A percentile compares a stretch with the other conserved stretches of the same genome.
Conservation (phyloP, 2,113 vertebrate species). For the Antidorcas marsupialis region DNA sequence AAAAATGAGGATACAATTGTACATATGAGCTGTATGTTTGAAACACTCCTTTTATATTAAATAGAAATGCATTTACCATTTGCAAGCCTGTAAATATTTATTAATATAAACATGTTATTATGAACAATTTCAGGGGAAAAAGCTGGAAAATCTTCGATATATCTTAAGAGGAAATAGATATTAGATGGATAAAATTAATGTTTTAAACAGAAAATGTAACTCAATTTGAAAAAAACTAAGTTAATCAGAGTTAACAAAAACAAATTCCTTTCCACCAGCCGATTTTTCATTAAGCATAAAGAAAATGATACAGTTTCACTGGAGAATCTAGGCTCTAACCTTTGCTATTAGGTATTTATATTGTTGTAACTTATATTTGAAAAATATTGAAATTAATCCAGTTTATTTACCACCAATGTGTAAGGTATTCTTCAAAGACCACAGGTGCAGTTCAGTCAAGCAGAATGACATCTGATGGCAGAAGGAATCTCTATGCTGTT, state of each 20-base stretch:
- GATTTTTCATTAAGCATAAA: conserved; percentile 22
- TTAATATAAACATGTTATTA: conserved; percentile 39
- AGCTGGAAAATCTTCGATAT: not conserved
- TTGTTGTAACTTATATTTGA: conserved; percentile 36
- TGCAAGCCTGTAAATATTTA: conserved; percentile 11
- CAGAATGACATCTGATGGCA: conserved; percentile 93
- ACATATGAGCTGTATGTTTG: not conserved
- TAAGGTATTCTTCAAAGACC: conserved; percentile 93
- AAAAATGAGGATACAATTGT: not conserved
- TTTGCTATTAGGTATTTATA: conserved; percentile 41
- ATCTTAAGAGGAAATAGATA: conserved; percentile 5
- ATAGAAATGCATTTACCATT: conserved; percentile 35
- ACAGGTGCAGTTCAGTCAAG: conserved; percentile 94
- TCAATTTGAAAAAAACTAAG: not conserved
- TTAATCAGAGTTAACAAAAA: not conserved
- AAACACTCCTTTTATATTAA: conserved; percentile 41
- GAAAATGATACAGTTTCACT: not conserved
- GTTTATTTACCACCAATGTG: conserved; percentile 88
- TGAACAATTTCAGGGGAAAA: conserved; percentile 40
- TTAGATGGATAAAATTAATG: conserved; percentile 32
- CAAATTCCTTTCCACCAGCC: not conserved
- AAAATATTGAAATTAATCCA: conserved; percentile 18
- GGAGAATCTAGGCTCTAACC: not conserved
- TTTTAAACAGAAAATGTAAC: conserved; percentile 50
- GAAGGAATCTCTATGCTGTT: conserved; percentile 76